Evolutionary conservation across 2,888 invertebrate species (phyloP).

Genomic region (Agriopis aurantiaria): DNA sequence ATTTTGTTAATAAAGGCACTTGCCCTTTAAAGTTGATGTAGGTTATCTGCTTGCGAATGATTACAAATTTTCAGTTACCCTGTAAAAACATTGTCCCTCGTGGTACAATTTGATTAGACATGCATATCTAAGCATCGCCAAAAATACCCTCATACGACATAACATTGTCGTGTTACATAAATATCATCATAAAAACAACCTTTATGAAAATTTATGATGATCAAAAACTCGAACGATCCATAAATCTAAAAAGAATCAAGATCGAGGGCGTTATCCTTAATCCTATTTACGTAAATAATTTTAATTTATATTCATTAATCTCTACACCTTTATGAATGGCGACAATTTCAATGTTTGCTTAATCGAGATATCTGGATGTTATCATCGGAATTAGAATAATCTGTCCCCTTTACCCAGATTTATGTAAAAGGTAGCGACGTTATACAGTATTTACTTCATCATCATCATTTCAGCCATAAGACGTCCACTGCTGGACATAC

Average conservation of each 20-base stretch:
- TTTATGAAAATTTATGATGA: conserved; percentile 38
- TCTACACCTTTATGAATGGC: conserved; percentile 23
- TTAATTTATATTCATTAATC: conserved; percentile 39
- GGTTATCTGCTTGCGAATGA: no score
- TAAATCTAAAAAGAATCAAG: conserved; percentile 34
- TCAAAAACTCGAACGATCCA: conserved; percentile 35
- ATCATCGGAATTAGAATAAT: conserved; percentile 19
- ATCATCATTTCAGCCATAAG: no score
- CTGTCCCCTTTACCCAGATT: conserved; percentile 3
- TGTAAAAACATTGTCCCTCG: background rate
- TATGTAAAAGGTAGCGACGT: background rate
- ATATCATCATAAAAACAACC: conserved; percentile 20
- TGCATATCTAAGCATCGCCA: background rate
- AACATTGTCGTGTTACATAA: conserved; percentile 12
- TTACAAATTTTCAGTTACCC: background rate
- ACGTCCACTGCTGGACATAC: no score
- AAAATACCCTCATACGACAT: background rate
- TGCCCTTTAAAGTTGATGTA: no score
- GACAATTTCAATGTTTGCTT: conserved; percentile 16
- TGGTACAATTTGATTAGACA: background rate
- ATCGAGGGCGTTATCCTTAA: conserved; percentile 27
- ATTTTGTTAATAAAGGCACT: no score
- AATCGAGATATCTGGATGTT: conserved; percentile 5
- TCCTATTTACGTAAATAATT: conserved; percentile 39
- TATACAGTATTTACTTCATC: no score